A percentile compares a stretch with the other conserved stretches of the same genome.
Evolutionary conservation across 2,888 invertebrate genomes (phyloP).

Genomic region (Oxytorus armatus): DNA sequence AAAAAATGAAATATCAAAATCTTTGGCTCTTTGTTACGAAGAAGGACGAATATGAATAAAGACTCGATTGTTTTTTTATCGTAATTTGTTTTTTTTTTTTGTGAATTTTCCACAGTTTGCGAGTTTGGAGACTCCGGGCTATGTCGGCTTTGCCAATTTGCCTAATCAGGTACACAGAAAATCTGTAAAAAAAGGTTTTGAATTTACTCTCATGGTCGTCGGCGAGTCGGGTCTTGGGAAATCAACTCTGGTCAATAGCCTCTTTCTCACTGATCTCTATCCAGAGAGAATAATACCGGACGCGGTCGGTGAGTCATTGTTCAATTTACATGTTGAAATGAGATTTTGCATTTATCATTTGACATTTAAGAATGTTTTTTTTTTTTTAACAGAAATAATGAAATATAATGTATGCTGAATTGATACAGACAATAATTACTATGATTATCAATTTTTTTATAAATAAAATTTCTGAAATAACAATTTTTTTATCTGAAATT

Average conservation of each 20-base stretch:
- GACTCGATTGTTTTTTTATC: too few relatives aligned
- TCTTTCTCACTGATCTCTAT: constrained; percentile 97
- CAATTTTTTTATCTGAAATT: not conserved
- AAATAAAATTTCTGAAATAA: too few relatives aligned
- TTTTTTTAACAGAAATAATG: too few relatives aligned
- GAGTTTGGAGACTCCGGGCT: constrained; percentile 93
- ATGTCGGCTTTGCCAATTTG: constrained; percentile 96
- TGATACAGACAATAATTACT: too few relatives aligned
- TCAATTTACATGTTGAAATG: too few relatives aligned
- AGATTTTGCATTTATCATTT: too few relatives aligned
- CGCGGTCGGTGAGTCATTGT: constrained; percentile 91
- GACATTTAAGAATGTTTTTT: too few relatives aligned
- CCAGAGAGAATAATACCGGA: constrained; percentile 96
- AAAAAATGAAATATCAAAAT: constrained; percentile 3
- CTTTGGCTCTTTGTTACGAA: constrained; percentile 30
- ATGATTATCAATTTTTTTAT: too few relatives aligned
- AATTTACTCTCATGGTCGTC: constrained; percentile 98
- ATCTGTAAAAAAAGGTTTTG: constrained; percentile 98
- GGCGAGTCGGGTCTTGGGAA: constrained; percentile 96
- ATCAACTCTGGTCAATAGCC: constrained; percentile 97
- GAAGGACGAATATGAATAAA: too few relatives aligned
- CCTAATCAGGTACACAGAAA: constrained; percentile 99
- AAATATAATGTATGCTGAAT: too few relatives aligned
- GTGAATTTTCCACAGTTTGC: constrained; percentile 88
- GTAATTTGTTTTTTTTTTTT: constrained; percentile 15